These are phyloP conservation scores for Archilochus colubris DNA, from an alignment of 2,113 vertebrate genomes.

Conservation along the genomic window DNA sequence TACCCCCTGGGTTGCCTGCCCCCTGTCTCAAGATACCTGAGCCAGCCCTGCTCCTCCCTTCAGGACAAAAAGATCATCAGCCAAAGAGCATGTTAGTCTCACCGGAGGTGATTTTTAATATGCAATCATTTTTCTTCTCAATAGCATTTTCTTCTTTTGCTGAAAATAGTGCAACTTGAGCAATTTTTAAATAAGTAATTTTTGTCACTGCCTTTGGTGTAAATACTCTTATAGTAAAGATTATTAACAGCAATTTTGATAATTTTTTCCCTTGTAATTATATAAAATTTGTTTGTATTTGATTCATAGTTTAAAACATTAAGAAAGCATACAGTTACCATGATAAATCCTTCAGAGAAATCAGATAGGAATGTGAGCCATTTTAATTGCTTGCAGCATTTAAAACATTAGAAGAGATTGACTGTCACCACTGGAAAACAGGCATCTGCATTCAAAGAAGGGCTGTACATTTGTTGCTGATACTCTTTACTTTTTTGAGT, in stretches of 20 bases:
- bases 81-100: no score
- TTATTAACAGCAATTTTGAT: not conserved
- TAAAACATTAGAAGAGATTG: not conserved
- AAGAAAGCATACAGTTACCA: not conserved
- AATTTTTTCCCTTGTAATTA: not conserved
- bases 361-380: not conserved
- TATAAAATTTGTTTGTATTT: not conserved
- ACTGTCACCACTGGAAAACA: not conserved
- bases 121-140: not conserved
- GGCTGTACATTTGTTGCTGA: not conserved
- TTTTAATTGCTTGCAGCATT: not conserved
- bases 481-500: not conserved
- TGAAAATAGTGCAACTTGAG: not conserved
- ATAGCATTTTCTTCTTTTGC: not conserved
- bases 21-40: fast-evolving
- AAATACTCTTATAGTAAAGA: not conserved
- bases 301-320: not conserved
- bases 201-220: not conserved
- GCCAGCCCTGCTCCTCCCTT: not conserved
- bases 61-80: not conserved
- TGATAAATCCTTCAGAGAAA: not conserved
- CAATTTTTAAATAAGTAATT: not conserved
- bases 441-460: not conserved
- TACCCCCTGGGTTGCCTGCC: no score
- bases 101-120: not conserved